A percentile compares a stretch with the other conserved stretches of the same genome.
phyloP scores from a whole-genome alignment of 2,888 invertebrate genomes.

The Parnassius apollo region DNA sequence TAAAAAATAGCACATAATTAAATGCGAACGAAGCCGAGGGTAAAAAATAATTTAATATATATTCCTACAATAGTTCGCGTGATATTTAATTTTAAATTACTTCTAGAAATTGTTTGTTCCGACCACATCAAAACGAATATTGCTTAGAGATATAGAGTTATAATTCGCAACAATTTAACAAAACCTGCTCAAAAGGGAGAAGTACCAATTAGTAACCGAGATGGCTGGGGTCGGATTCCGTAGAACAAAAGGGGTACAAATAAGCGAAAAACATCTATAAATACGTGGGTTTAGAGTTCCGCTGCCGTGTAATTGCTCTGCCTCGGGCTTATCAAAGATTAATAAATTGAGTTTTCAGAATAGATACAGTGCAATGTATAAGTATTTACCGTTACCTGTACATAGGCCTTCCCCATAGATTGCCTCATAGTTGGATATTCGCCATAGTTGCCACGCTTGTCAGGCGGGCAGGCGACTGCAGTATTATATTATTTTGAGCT shows the following conservation, averaged over 20 bases:
- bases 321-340: slow-evolving; percentile 51
- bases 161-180: slow-evolving; percentile 47
- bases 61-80: too few species aligned
- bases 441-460: too few species aligned
- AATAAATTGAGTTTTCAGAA: slow-evolving; percentile 7
- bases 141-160: slow-evolving; percentile 35
- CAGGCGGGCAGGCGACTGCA: too few species aligned
- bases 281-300: slow-evolving; percentile 64
- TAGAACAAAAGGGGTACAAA: slow-evolving; percentile 54
- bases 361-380: not conserved
- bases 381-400: too few species aligned
- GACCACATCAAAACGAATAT: slow-evolving; percentile 21
- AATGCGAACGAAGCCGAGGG: too few species aligned
- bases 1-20: too few species aligned
- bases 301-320: slow-evolving; percentile 65
- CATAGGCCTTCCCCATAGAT: too few species aligned
- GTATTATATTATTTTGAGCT: too few species aligned
- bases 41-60: too few species aligned
- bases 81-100: not conserved
- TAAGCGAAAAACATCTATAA: slow-evolving; percentile 68
- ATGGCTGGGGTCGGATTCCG: slow-evolving; percentile 58
- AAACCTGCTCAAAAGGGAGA: slow-evolving; percentile 48
- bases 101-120: not conserved
- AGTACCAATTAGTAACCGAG: slow-evolving; percentile 72
- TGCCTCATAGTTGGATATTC: too few species aligned